These are phyloP conservation scores for Capreolus pygargus DNA, from an alignment of 2,113 vertebrate species.

Conservation along the genomic window DNA sequence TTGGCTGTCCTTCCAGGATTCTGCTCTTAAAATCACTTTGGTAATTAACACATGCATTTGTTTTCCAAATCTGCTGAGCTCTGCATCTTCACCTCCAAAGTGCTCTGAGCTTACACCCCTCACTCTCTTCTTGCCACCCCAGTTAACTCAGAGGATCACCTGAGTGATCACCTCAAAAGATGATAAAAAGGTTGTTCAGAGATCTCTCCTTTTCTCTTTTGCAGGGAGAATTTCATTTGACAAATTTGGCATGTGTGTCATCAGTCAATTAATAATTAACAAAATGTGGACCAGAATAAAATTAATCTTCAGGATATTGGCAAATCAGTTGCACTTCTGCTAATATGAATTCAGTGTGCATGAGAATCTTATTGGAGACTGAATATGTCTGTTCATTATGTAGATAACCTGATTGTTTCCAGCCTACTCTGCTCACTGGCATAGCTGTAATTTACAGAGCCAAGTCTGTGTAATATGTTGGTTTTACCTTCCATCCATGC, in stretches of 20 bases:
- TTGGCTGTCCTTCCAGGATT: conserved; percentile 27
- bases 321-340: background rate
- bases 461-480: background rate
- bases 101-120: background rate
- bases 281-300: background rate
- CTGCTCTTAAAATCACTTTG: conserved; percentile 60
- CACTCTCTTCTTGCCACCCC: background rate
- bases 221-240: background rate
- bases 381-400: background rate
- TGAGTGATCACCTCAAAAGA: background rate
- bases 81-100: background rate
- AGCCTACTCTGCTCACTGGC: background rate
- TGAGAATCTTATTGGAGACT: background rate
- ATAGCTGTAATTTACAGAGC: background rate
- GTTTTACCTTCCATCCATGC: background rate
- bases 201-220: background rate
- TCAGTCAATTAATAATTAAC: conserved; percentile 46
- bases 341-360: conserved; percentile 13
- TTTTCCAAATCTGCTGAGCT: background rate
- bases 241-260: background rate
- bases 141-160: background rate
- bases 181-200: background rate
- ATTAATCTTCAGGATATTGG: conserved; percentile 31
- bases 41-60: conserved; percentile 44
- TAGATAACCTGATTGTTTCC: conserved; percentile 5